Evolutionary conservation across 37 sponge, comb jelly and placozoan genomes (phyloP), one percentile per base, ranked within the genome.

Genomic region (Lycopodina hypogea): DNA sequence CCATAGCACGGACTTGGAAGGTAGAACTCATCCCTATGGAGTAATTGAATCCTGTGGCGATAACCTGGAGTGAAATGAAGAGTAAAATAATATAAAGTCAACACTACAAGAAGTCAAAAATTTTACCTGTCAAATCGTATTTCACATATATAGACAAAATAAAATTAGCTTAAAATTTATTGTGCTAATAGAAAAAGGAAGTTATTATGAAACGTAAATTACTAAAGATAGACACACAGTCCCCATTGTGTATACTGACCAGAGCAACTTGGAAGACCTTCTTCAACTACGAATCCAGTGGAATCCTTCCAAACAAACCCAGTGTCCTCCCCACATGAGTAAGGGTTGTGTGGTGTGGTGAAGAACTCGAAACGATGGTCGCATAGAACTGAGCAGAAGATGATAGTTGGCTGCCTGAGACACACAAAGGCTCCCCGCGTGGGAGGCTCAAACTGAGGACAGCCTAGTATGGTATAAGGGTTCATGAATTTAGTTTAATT

Each of bases 311-410:
- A 84, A 36, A 39, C 2, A 62, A 77, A 84, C 29, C 37, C 52
- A 41, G 78, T 75, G 42, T 28, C 26, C 21, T 53, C 32, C 0
- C 84, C 84, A 60, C 84, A 84, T 71, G 21, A 71, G 71, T 84
- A 84, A 36, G 84, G 84, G 39, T 84, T 84, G 35, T 28, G 38
- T 0, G 84, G 84, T 24, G 84, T 71, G 48, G 61, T 40, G 39
- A 39, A 56, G 33, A 84, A 84, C 69, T 84, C 84, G 70, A 84
- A 84, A 71, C 69, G 77, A 45, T 84, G 78, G 34, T 84, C 84
- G 40, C 84, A 84, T 36, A 69, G 77, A 11, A 84, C 78, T 11
- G 69, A 64, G 78, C 84, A 84, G 78, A 69, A 84, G 61, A 84
- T 84, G 71, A 71, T 21, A 23, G 34, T 38, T 30, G 61, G 29